A percentile compares a stretch with the other conserved stretches of the same genome.
phyloP scores from a whole-genome alignment of 2,113 vertebrate species.

The Sialia sialis region DNA sequence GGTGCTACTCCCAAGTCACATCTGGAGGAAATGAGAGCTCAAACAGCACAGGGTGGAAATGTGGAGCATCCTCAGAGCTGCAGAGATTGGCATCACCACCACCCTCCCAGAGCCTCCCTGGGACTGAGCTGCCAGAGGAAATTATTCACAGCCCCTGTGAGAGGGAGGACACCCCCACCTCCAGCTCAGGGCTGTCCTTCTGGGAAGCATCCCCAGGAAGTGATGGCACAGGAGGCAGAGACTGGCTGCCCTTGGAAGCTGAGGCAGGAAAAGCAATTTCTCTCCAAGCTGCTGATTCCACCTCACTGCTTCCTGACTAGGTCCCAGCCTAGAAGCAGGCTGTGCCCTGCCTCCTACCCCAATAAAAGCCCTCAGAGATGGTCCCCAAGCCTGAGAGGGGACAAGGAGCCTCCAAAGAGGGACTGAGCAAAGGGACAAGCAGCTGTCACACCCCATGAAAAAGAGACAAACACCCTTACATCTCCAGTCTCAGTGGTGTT shows the following conservation, averaged over 20 bases:
- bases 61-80: not conserved
- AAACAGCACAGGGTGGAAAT: not conserved
- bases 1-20: not conserved
- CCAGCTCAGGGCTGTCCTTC: rapidly evolving
- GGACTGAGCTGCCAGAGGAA: not conserved
- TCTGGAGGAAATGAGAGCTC: not conserved
- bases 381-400: not conserved
- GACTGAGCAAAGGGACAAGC: not conserved
- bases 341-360: not conserved
- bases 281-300: not conserved
- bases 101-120: not conserved
- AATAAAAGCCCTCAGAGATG: not conserved
- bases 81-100: not conserved
- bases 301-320: not conserved
- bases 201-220: not conserved
- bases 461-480: not conserved
- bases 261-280: not conserved
- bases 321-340: not conserved
- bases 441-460: not conserved
- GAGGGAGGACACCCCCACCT: not conserved
- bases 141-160: not conserved
- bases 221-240: rapidly evolving
- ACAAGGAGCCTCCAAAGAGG: not conserved
- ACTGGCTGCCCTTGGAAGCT: not conserved
- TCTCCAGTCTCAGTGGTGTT: not conserved